These are phyloP conservation scores for Hypsopygia costalis DNA, from an alignment of 2,888 invertebrate species.

Conservation along the genomic window DNA sequence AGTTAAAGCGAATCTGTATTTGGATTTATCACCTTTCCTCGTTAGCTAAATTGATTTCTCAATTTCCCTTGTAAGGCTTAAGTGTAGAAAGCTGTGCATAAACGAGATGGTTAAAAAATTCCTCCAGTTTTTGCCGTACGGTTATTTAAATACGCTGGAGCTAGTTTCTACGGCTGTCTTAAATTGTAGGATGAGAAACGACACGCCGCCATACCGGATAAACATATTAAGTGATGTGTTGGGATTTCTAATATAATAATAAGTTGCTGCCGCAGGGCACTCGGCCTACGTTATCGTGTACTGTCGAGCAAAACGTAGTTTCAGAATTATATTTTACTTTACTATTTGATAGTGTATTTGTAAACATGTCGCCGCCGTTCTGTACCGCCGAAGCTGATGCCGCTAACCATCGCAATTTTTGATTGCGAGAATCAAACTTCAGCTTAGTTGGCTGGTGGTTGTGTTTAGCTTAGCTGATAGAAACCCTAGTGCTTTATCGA, in stretches of 20 bases:
- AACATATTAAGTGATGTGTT: neutral
- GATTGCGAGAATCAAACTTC: too few relatives aligned
- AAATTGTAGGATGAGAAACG: neutral
- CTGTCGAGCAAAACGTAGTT: neutral
- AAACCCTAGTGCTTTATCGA: too few relatives aligned
- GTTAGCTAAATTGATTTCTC: neutral
- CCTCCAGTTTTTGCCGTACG: neutral
- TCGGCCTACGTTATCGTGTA: neutral
- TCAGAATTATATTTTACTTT: too few relatives aligned
- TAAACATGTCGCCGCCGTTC: too few relatives aligned
- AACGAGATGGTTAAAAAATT: neutral
- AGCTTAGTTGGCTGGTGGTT: too few relatives aligned
- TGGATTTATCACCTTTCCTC: neutral
- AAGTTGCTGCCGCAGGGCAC: neutral
- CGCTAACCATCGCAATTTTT: too few relatives aligned
- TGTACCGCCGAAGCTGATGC: too few relatives aligned
- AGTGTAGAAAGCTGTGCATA: neutral
- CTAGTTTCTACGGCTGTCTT: too few relatives aligned
- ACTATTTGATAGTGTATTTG: too few relatives aligned
- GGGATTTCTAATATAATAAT: neutral
- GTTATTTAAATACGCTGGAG: too few relatives aligned
- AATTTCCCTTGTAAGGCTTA: neutral
- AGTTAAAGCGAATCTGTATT: neutral
- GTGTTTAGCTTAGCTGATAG: too few relatives aligned
- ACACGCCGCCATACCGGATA: neutral